A percentile compares a stretch with the other conserved stretches of the same genome.
phyloP scores from a whole-genome alignment of 2,113 vertebrate genomes.

The Tragelaphus imberbis region DNA sequence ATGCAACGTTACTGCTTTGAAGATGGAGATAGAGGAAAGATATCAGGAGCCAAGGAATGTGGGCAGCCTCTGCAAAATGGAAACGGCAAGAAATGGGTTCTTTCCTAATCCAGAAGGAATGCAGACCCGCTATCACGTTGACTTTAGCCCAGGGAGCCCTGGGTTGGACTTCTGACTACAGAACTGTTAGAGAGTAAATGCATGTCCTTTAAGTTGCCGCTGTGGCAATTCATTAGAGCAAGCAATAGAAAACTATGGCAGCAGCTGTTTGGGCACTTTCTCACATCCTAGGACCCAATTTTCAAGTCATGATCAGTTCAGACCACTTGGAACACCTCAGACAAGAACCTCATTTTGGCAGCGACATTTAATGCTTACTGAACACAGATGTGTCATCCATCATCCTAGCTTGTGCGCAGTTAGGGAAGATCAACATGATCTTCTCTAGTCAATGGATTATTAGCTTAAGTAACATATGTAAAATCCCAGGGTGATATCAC shows the following conservation, averaged over 20 bases:
- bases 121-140: neutral
- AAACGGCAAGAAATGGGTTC: neutral
- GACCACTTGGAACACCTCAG: neutral
- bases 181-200: neutral
- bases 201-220: neutral
- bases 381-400: accelerated
- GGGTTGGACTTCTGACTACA: neutral
- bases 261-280: neutral
- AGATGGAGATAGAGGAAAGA: neutral
- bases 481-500: neutral
- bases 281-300: neutral
- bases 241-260: neutral
- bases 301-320: neutral
- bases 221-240: neutral
- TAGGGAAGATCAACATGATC: neutral
- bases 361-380: neutral
- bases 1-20: neutral
- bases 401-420: neutral
- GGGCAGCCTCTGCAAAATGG: neutral
- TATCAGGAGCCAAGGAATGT: neutral
- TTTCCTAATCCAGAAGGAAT: neutral
- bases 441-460: neutral
- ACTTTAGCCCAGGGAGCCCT: neutral
- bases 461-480: neutral
- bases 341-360: neutral